These are phyloP conservation scores for Acrossocheilus wenchowensis DNA, from an alignment of 2,797 vertebrate species.

Conservation along the genomic window DNA sequence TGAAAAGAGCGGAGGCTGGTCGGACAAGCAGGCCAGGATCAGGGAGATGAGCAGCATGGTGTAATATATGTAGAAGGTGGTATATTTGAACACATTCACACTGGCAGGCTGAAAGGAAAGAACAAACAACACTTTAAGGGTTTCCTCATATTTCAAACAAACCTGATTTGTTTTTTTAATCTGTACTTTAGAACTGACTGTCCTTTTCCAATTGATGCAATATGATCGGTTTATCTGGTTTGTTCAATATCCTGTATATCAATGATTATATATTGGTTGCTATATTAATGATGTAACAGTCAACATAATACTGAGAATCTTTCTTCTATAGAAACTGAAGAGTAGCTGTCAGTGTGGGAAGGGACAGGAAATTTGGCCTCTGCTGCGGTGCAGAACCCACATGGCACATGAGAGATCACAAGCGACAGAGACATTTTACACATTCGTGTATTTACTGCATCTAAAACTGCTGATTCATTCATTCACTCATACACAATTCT, in stretches of 20 bases:
- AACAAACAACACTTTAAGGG: background rate
- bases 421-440: background rate
- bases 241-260: background rate
- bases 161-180: background rate
- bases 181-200: background rate
- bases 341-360: background rate
- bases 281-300: background rate
- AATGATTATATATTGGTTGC: too few relatives aligned
- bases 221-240: background rate
- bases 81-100: constrained; percentile 80
- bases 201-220: background rate
- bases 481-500: background rate
- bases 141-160: background rate
- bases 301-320: background rate
- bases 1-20: constrained; percentile 89
- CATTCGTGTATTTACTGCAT: background rate
- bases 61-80: constrained; percentile 90
- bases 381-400: background rate
- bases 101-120: constrained; percentile 64
- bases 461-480: background rate
- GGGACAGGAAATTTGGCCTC: background rate
- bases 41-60: constrained; percentile 83
- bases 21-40: constrained; percentile 85
- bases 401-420: background rate
- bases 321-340: background rate